These are phyloP conservation scores for Papilio glaucus DNA, from an alignment of 1,140 invertebrate species.

Conservation along the genomic window DNA sequence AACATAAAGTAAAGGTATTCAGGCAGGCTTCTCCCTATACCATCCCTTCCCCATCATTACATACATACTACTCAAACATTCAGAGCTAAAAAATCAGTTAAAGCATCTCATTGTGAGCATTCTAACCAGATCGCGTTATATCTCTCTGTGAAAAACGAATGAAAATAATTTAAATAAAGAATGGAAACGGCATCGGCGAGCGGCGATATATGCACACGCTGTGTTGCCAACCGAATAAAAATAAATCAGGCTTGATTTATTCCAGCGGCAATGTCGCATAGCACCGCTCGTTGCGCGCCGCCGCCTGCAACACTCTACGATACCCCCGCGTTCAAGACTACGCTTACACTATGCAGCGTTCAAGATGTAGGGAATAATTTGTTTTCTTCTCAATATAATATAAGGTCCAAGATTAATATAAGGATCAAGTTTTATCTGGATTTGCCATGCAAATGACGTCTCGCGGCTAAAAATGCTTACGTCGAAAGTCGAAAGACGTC, in stretches of 20 bases:
- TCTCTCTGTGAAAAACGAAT: slow-evolving; percentile 41
- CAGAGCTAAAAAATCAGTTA: slow-evolving; percentile 12
- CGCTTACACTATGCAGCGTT: not conserved
- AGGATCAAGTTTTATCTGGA: too few species aligned
- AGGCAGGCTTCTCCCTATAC: not conserved
- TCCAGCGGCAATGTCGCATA: slow-evolving; percentile 51
- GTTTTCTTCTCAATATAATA: not conserved
- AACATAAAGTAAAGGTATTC: not conserved
- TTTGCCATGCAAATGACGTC: too few species aligned
- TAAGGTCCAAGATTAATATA: too few species aligned
- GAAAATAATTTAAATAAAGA: slow-evolving; percentile 64
- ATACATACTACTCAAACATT: not conserved
- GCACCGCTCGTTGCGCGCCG: slow-evolving; percentile 45
- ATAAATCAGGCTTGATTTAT: slow-evolving; percentile 77
- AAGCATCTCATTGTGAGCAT: slow-evolving; percentile 6
- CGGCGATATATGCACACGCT: slow-evolving; percentile 55
- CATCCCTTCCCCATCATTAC: not conserved
- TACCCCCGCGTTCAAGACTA: not conserved
- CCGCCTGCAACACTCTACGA: slow-evolving; percentile 44
- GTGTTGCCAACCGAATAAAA: slow-evolving; percentile 72
- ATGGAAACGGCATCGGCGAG: slow-evolving; percentile 56
- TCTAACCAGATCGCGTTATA: slow-evolving; percentile 20
- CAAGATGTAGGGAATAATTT: slow-evolving; percentile 20
- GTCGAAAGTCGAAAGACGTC: too few species aligned
- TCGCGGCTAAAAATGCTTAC: too few species aligned